Evolutionary conservation across 92 coral and sea anemone species (phyloP), one percentile per base, ranked within the genome.

Genomic region (Metridium senile): DNA sequence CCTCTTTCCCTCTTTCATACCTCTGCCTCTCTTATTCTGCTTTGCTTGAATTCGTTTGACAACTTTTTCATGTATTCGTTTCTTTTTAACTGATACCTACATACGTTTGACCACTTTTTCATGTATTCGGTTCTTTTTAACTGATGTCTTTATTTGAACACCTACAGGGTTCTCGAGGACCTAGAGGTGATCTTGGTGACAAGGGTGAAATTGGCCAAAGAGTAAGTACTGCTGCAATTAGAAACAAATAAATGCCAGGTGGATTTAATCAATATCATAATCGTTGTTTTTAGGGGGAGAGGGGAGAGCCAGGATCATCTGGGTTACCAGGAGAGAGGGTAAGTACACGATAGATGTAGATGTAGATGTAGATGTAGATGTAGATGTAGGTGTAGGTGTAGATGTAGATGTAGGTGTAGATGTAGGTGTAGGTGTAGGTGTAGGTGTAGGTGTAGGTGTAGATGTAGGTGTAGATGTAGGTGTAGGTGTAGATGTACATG

Each of bases 271-370:
- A 39, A 6, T 4, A 39, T 39, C 49, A 39, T 39, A 39, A n/a
- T n/a, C n/a, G 13, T 23, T 25, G 30, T 74, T 59, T 23, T 0
- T 68, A 93, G 98, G 98, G 98, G 43, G 97, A 93, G 11, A 45
- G 71, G 10, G 98, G 98, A 25, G 78, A 71, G 43, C 62, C 86
- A 19, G 98, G 98, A 69, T 84, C 80, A 34, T 66, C 86, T 11
- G 98, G 98, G 76, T 43, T 86, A 28, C 72, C 93, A 11, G 98
- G 98, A 53, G 97, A 88, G 58, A 77, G 96, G 72, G 98, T 90
- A 58, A 77, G 98, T 80, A 68, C 17, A 71, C 26, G 7, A 16
- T n/a, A n/a, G n/a, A n/a, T n/a, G n/a, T n/a, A n/a, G n/a, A n/a
- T n/a, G n/a, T n/a, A n/a, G n/a, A n/a, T n/a, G n/a, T n/a, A n/a